Evolutionary conservation across 2,113 vertebrate genomes (phyloP), one percentile per base, ranked within the genome.

Genomic region (Heloderma charlesbogerti): DNA sequence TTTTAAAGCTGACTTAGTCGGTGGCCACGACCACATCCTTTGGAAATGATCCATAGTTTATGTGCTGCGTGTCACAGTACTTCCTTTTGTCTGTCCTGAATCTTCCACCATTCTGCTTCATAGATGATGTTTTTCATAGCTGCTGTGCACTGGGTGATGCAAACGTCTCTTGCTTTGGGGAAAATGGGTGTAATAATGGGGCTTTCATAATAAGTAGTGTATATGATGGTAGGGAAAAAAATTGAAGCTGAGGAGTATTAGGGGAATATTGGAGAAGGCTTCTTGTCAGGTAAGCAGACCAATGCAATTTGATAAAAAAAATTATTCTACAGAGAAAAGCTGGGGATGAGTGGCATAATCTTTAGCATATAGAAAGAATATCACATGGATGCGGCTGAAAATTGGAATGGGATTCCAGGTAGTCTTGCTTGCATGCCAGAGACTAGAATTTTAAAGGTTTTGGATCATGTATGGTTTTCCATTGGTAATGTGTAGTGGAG

Each of bases 101-200:
- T 60, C 57, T 60, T 60, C 57, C 12, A 13, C 57, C 12, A 60
- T 60, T 60, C 57, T 60, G 57, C 57, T 60, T 60, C 57, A 60
- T 60, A 13, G 57, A 16, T 60, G 16, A 60, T 60, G 57, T 12
- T 60, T 8, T 60, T 60, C 57, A 13, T 13, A 60, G 57, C 16
- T 60, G 15, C 9, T 60, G 57, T 60, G 57, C 57, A 12, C 57
- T 60, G 7, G 8, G 15, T 60, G 57, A 60, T 60, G 12, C 57
- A 60, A 60, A 15, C 45, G 29, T 84, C 2, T 34, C 25, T 20
- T 81, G 16, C 78, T 89, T 43, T 74, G 69, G 40, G 85, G 84
- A 6, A 66, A 57, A 84, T 79, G 67, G 82, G 37, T 31, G 78
- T 91, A 91, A 74, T 2, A 88, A 66, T 43, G 80, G 40, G 89